A percentile compares a stretch with the other conserved stretches of the same genome.
These are phyloP conservation scores for Sebastes glaucus DNA, from an alignment of 2,797 vertebrate species.

Conservation along the genomic window DNA sequence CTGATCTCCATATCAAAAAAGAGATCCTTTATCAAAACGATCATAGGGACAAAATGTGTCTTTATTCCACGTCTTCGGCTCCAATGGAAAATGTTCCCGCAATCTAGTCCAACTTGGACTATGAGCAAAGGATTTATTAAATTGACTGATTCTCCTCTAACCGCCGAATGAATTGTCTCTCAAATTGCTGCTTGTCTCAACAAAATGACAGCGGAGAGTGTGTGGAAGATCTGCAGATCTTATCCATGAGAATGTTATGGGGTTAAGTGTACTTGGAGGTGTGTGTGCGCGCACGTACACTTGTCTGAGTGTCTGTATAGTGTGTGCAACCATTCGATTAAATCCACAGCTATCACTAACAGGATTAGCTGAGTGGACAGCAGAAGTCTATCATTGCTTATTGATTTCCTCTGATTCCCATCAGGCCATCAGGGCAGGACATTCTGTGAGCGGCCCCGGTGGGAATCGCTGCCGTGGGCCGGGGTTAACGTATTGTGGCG, in stretches of 20 bases:
- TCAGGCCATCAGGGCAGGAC: constrained; percentile 77
- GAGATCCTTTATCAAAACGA: constrained; percentile 76
- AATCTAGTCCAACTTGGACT: constrained; percentile 72
- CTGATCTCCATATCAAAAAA: constrained; percentile 78
- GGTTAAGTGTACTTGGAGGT: constrained; percentile 71
- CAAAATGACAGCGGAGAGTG: constrained; percentile 64
- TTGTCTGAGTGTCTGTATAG: constrained; percentile 45
- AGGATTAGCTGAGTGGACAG: constrained; percentile 82
- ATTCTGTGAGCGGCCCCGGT: constrained; percentile 71
- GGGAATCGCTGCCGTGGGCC: constrained; percentile 60
- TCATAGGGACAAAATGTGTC: constrained; percentile 75
- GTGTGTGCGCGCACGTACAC: constrained; percentile 23
- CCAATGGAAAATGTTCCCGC: constrained; percentile 60
- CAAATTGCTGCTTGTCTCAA: constrained; percentile 76
- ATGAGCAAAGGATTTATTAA: constrained; percentile 72
- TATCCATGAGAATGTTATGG: constrained; percentile 71
- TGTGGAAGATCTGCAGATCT: constrained; percentile 73
- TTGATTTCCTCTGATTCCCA: constrained; percentile 83
- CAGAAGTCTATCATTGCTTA: constrained; percentile 85
- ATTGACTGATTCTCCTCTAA: constrained; percentile 62
- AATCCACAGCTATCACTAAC: constrained; percentile 81
- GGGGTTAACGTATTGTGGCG: constrained; percentile 57
- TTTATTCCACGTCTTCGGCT: constrained; percentile 63
- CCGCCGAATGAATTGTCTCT: constrained; percentile 60
- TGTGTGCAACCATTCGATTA: constrained; percentile 81